Evolutionary conservation across 2,797 vertebrate genomes (phyloP).

Genomic region (Karalla daura): DNA sequence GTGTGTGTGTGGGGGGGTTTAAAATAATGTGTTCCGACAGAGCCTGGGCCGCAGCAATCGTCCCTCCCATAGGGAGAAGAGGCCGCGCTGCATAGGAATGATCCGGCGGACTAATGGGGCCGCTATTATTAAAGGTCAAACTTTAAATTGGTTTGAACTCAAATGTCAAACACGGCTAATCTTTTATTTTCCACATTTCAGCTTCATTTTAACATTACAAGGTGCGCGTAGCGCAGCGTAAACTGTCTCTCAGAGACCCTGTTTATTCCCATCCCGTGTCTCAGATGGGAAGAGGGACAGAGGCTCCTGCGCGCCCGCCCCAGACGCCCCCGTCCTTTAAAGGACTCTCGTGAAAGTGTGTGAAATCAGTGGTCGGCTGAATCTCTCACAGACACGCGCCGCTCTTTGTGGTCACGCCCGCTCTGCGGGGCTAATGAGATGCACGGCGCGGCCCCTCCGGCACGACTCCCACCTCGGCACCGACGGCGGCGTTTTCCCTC

Average conservation of each 20-base stretch:
- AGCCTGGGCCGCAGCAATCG: conserved; percentile 1
- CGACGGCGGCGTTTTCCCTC: conserved; percentile 28
- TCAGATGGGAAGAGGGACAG: background rate
- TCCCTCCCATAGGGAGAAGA: conserved; percentile 9
- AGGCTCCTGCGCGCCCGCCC: background rate
- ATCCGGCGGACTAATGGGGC: conserved; percentile 26
- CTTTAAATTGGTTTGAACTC: conserved; percentile 35
- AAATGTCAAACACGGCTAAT: conserved; percentile 43
- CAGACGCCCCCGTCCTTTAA: background rate
- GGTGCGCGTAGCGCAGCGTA: background rate
- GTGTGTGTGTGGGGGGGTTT: too few species aligned
- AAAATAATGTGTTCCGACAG: background rate
- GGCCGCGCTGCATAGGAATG: conserved; percentile 25
- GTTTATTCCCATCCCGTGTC: too few species aligned
- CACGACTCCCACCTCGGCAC: conserved; percentile 40
- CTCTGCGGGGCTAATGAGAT: conserved; percentile 39
- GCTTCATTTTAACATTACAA: conserved; percentile 20
- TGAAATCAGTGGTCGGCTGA: background rate
- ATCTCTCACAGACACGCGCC: background rate
- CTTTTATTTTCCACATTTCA: conserved; percentile 26
- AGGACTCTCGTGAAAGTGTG: background rate
- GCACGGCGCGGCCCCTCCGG: conserved; percentile 11
- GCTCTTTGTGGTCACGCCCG: conserved; percentile 8
- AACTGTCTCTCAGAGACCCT: background rate
- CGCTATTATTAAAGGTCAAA: conserved; percentile 56